Percentiles rank a stretch among this genome's conserved stretches.
These are phyloP conservation scores for Caenorhabditis virilis DNA, from an alignment of 2,888 invertebrate genomes.

Conservation along the genomic window DNA sequence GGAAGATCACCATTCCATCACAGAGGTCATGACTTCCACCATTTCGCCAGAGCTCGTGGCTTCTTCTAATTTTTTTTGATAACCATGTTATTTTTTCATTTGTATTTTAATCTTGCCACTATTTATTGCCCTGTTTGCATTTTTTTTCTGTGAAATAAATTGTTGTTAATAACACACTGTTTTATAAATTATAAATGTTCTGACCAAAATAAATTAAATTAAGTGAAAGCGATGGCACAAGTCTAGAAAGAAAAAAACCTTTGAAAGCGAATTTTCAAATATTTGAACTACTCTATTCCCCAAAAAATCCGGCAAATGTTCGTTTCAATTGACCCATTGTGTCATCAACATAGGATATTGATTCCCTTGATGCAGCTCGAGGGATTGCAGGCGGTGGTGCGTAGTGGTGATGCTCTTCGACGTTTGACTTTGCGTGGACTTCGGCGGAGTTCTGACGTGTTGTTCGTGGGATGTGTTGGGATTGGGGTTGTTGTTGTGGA, in stretches of 20 bases:
- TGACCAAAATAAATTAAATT: not conserved
- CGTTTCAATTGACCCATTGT: slow-evolving; percentile 59
- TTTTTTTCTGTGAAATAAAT: too few species aligned
- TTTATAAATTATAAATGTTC: too few species aligned
- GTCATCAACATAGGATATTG: slow-evolving; percentile 50
- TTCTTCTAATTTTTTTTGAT: too few species aligned
- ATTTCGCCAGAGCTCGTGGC: too few species aligned
- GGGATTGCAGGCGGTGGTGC: slow-evolving; percentile 27
- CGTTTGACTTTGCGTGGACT: not conserved
- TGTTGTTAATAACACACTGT: too few species aligned
- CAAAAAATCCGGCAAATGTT: slow-evolving; percentile 58
- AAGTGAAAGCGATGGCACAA: not conserved
- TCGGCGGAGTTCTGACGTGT: slow-evolving; percentile 5
- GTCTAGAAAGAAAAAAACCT: not conserved
- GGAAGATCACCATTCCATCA: too few species aligned
- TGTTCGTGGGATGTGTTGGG: slow-evolving; percentile 16
- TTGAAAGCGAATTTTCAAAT: too few species aligned
- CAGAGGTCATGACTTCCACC: too few species aligned
- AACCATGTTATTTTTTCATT: too few species aligned
- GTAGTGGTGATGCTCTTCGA: slow-evolving; percentile 18
- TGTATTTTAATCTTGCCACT: too few species aligned
- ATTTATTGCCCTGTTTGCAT: too few species aligned
- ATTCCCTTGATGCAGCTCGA: slow-evolving; percentile 26
- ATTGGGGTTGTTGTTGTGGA: slow-evolving; percentile 9
- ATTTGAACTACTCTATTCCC: slow-evolving; percentile 37